Evolutionary conservation across 2,797 vertebrate species (phyloP), one percentile per base, ranked within the genome.

Genomic region (Sylvilagus floridanus): DNA sequence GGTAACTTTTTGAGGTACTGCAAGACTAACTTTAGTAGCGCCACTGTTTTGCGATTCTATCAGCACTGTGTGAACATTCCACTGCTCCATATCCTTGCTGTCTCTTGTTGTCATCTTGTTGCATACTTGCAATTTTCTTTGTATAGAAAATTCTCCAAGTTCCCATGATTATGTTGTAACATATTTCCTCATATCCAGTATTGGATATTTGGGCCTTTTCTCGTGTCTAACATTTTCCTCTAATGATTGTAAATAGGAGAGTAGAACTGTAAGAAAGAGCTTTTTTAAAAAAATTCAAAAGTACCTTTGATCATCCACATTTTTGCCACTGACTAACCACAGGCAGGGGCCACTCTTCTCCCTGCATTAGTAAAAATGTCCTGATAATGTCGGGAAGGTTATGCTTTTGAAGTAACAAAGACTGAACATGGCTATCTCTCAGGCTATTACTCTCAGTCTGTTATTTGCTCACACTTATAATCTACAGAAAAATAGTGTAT

Each of bases 341-440:
- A 84, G 60, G 68, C 0, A 85, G 52, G 60, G 87, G 35, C 2
- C 30, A 3, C 37, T 95, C 19, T 79, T 94, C 9, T 30, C 63
- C 5, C 26, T 5, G 1, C 4, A 11, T 72, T 73, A 76, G 30
- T 84, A 93, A 47, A 26, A 60, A 50, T 72, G 37, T 91, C 30
- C 62, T 91, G 79, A 60, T 19, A 88, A 66, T 35, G 28, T 17
- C 92, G 32, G 0, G 0, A n/a, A 84, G 19, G 5, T 14, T 14
- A 90, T 4, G 68, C 28, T 91, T 85, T 95, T 96, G 35, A 91
- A 95, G 91, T 68, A 93, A 63, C 17, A 78, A 69, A 32, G 9
- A 37, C 94, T 85, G 93, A 91, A 22, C 95, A 7, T 32, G 3
- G 54, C 2, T 85, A 68, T 94, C 81, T 37, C 63, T 92, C 62